A percentile compares a stretch with the other conserved stretches of the same genome.
phyloP scores from a whole-genome alignment of 2,797 vertebrate species.

The Darevskia mixta region DNA sequence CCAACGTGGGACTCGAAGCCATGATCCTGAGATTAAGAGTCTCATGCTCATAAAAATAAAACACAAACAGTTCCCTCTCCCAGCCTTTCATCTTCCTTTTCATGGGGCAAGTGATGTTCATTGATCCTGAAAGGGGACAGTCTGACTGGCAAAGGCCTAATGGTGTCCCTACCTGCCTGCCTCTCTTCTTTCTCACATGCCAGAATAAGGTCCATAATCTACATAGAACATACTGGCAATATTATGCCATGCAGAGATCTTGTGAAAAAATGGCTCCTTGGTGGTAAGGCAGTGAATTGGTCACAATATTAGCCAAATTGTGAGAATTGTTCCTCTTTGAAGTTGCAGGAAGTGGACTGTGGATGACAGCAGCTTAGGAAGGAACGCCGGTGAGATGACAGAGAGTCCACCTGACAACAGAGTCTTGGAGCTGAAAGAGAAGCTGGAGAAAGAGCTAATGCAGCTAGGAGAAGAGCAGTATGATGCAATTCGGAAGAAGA shows the following conservation, averaged over 20 bases:
- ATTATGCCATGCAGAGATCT: not conserved
- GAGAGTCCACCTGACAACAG: conserved; percentile 59
- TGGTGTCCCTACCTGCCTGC: not conserved
- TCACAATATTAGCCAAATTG: not conserved
- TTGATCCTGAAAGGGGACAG: too few species aligned
- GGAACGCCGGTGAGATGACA: conserved; percentile 30
- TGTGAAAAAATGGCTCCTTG: not conserved
- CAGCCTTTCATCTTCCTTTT: too few species aligned
- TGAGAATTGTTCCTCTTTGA: not conserved
- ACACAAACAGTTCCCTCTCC: too few species aligned
- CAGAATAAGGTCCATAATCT: not conserved
- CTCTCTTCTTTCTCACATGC: not conserved
- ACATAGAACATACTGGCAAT: not conserved
- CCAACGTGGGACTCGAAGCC: too few species aligned
- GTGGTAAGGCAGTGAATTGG: not conserved
- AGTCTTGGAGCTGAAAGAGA: conserved; percentile 83
- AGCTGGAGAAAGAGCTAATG: conserved; percentile 86
- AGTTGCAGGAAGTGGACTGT: conserved; percentile 62
- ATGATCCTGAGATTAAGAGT: too few species aligned
- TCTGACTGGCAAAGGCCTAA: too few species aligned
- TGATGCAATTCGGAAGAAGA: conserved; percentile 85
- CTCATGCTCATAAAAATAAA: too few species aligned
- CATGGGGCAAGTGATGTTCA: too few species aligned
- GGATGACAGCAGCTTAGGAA: conserved; percentile 48
- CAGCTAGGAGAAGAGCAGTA: conserved; percentile 83